Evolutionary conservation across 2,888 invertebrate genomes (phyloP).

Genomic region (Orthonevra nobilis): DNA sequence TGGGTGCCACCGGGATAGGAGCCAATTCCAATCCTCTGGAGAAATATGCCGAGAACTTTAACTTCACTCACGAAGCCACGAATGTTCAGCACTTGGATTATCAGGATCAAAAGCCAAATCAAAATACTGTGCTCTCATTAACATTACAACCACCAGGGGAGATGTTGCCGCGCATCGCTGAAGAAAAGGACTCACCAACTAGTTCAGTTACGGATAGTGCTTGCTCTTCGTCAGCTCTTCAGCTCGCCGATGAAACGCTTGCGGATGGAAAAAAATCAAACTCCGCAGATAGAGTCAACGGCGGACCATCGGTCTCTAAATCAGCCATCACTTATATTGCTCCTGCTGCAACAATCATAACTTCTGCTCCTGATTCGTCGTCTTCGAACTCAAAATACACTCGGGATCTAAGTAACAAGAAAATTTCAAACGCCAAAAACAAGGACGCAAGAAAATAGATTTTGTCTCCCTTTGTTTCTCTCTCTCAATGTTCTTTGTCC

Average conservation of each 20-base stretch:
- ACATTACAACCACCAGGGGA: slow-evolving; percentile 82
- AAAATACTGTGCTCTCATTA: slow-evolving; percentile 76
- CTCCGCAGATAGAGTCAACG: neutral
- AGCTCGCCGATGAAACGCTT: slow-evolving; percentile 10
- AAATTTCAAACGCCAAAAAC: slow-evolving; percentile 46
- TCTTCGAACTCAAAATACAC: slow-evolving; percentile 30
- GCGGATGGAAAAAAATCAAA: slow-evolving; percentile 21
- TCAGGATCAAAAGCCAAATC: slow-evolving; percentile 47
- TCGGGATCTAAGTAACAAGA: slow-evolving; percentile 39
- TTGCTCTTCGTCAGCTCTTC: too few relatives aligned
- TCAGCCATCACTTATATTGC: neutral
- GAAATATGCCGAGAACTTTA: slow-evolving; percentile 68
- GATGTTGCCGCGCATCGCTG: slow-evolving; percentile 90
- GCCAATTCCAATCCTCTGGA: slow-evolving; percentile 32
- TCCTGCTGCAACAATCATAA: slow-evolving; percentile 3
- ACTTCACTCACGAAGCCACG: slow-evolving; percentile 13
- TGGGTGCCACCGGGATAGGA: neutral
- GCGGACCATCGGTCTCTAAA: neutral
- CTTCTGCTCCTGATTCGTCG: neutral
- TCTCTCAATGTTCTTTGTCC: neutral
- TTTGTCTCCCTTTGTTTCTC: too few relatives aligned
- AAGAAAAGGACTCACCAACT: slow-evolving; percentile 85
- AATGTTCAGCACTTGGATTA: slow-evolving; percentile 31
- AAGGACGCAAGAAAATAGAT: slow-evolving; percentile 56
- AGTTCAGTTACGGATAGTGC: slow-evolving; percentile 67